Percentiles rank a stretch among this genome's conserved stretches.
These are phyloP conservation scores for Galerucella nymphaeae DNA, from an alignment of 2,888 invertebrate genomes.

Conservation along the genomic window DNA sequence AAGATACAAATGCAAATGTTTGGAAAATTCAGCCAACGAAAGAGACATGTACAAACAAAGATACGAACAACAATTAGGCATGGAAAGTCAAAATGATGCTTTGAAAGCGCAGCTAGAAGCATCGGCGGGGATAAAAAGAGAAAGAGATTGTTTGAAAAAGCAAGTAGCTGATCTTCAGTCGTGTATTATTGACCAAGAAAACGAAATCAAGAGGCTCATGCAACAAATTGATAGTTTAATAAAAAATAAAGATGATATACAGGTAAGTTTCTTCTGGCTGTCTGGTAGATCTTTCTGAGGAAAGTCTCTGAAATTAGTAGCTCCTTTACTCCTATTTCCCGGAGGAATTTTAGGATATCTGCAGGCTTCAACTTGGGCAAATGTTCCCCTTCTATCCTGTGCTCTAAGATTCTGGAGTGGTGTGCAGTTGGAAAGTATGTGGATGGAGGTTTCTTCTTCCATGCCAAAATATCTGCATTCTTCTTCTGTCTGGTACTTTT, in stretches of 20 bases:
- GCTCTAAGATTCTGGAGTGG: too few relatives aligned
- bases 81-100: slow-evolving; percentile 55
- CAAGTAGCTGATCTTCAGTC: slow-evolving; percentile 69
- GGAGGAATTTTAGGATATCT: too few relatives aligned
- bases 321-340: too few relatives aligned
- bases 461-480: too few relatives aligned
- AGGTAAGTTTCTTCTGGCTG: slow-evolving; percentile 50
- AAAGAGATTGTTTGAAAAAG: slow-evolving; percentile 66
- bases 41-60: slow-evolving; percentile 59
- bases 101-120: slow-evolving; percentile 55
- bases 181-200: slow-evolving; percentile 69
- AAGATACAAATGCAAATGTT: slow-evolving; percentile 50
- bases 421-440: too few relatives aligned
- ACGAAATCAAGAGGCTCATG: slow-evolving; percentile 69
- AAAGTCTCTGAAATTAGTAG: too few relatives aligned
- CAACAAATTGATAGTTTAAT: slow-evolving; percentile 67
- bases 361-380: too few relatives aligned
- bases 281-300: too few relatives aligned
- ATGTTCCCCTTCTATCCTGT: too few relatives aligned
- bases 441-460: too few relatives aligned
- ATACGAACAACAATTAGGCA: slow-evolving; percentile 52
- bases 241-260: slow-evolving; percentile 56
- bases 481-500: not conserved
- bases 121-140: slow-evolving; percentile 58
- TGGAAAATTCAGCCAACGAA: slow-evolving; percentile 57